These are phyloP conservation scores for Numida meleagris DNA, from an alignment of 2,113 vertebrate genomes.

Conservation along the genomic window DNA sequence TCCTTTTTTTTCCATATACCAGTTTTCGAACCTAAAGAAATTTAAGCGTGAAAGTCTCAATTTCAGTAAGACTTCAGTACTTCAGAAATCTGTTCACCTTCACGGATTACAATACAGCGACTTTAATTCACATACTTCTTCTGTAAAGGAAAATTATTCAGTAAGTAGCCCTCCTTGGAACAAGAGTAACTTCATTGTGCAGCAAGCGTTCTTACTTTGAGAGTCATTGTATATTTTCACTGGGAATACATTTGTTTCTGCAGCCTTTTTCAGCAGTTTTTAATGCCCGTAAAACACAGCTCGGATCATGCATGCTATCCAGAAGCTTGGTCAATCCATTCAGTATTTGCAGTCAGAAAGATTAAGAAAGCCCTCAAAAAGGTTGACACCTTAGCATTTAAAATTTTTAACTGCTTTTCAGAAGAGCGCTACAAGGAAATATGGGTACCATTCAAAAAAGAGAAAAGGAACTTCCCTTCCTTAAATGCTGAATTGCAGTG, in stretches of 20 bases:
- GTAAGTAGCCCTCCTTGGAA: not conserved
- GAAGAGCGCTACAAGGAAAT: not conserved
- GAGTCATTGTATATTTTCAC: not conserved
- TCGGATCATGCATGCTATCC: not conserved
- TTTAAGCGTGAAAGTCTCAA: not conserved
- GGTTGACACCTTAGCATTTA: not conserved
- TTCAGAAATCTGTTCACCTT: not conserved
- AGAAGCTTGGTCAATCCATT: not conserved
- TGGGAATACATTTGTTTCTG: not conserved
- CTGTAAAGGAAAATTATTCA: not conserved
- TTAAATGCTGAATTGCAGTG: not conserved
- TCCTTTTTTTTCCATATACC: not conserved
- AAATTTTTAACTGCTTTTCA: not conserved
- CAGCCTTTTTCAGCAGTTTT: not conserved
- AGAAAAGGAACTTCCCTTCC: not conserved
- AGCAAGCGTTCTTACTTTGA: not conserved
- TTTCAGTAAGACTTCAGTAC: not conserved
- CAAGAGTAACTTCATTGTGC: not conserved
- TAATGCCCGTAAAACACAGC: not conserved
- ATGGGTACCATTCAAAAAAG: not conserved
- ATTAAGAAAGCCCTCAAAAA: not conserved
- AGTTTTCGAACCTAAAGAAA: not conserved
- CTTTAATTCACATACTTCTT: not conserved
- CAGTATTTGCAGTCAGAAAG: not conserved
- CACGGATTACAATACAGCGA: not conserved